Evolutionary conservation across 1,140 invertebrate species (phyloP).

Genomic region (Papilio helenus): DNA sequence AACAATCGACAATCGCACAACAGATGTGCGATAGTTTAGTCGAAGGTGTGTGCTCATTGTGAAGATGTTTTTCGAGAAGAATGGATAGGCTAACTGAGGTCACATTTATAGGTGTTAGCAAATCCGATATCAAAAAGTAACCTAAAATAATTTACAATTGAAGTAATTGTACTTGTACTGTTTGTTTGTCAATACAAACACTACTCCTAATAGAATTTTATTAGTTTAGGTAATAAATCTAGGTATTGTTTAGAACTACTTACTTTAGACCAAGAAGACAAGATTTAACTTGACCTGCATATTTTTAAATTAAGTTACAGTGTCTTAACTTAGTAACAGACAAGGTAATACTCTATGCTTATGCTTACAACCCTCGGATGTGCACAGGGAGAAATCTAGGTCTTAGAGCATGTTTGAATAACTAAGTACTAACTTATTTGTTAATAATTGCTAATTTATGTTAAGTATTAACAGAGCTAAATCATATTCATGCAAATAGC

Average conservation of each 20-base stretch:
- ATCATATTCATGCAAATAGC: neutral
- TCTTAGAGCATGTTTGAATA: slow-evolving; percentile 6
- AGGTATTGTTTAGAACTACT: neutral
- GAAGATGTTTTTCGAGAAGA: neutral
- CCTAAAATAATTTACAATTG: neutral
- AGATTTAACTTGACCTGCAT: slow-evolving; percentile 7
- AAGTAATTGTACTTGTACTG: too few species aligned
- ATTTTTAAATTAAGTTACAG: neutral
- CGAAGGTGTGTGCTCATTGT: too few species aligned
- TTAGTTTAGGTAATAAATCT: neutral
- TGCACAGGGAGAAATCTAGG: neutral
- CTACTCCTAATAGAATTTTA: too few species aligned
- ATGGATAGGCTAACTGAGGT: neutral
- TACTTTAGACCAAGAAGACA: neutral
- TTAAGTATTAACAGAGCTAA: slow-evolving; percentile 8
- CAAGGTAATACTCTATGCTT: neutral
- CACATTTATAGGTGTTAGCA: neutral
- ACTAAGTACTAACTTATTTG: slow-evolving; percentile 23
- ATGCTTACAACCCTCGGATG: neutral
- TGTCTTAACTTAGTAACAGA: neutral
- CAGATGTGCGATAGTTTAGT: too few species aligned
- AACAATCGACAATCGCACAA: too few species aligned
- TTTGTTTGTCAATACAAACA: too few species aligned
- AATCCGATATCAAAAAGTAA: neutral
- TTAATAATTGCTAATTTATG: neutral